These are phyloP conservation scores for Phymastichus coffea DNA, from an alignment of 1,140 invertebrate species.

Conservation along the genomic window DNA sequence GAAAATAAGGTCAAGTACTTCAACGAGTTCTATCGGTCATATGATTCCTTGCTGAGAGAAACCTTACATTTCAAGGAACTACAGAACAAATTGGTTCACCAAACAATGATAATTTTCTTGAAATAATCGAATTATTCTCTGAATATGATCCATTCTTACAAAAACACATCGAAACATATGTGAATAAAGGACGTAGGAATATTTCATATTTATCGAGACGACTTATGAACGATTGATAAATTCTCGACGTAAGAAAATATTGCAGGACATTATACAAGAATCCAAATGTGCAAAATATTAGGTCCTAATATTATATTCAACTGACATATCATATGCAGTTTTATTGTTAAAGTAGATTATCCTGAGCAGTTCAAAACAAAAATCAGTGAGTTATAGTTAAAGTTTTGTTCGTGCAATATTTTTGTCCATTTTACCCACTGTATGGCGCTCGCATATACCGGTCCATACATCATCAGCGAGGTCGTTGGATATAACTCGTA, in stretches of 20 bases:
- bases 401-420: no score
- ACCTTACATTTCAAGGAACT: conserved; percentile 30
- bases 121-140: conserved; percentile 31
- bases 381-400: no score
- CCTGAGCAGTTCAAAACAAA: no score
- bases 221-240: conserved; percentile 41
- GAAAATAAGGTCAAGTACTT: conserved; percentile 3
- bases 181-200: conserved; percentile 27
- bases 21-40: conserved; percentile 9
- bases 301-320: conserved; percentile 40
- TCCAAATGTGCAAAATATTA: conserved; percentile 24
- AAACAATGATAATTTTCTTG: conserved; percentile 35
- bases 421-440: no score
- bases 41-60: conserved; percentile 24
- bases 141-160: conserved; percentile 32
- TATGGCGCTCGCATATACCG: no score
- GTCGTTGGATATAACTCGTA: no score
- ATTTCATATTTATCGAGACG: conserved; percentile 29
- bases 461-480: no score
- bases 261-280: conserved; percentile 4
- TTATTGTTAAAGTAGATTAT: no score
- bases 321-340: conserved; percentile 42
- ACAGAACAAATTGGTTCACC: conserved; percentile 32
- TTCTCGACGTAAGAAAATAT: conserved; percentile 5
- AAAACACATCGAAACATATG: conserved; percentile 25